Conservation (phyloP, 2,888 invertebrate genomes). For the Ormyrus rosae region DNA sequence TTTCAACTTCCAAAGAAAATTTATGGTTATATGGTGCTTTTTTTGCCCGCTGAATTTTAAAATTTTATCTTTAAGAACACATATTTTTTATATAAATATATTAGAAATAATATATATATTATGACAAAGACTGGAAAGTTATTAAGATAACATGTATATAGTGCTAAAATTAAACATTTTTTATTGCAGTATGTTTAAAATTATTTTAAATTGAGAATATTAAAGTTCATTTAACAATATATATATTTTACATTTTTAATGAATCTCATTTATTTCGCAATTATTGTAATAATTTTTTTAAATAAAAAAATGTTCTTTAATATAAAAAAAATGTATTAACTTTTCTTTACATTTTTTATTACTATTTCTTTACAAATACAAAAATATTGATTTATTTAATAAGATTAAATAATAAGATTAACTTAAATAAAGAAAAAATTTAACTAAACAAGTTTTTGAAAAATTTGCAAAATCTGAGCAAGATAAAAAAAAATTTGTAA, state of each 20-base stretch:
- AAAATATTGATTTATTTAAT: not conserved
- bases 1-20: not conserved
- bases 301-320: slow-evolving; percentile 20
- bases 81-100: slow-evolving; percentile 9
- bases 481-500: too few relatives aligned
- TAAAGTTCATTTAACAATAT: not conserved
- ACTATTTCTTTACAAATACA: slow-evolving; percentile 28
- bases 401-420: too few relatives aligned
- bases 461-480: too few relatives aligned
- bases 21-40: not conserved
- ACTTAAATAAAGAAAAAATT: too few relatives aligned
- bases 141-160: not conserved
- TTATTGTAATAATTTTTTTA: slow-evolving; percentile 14
- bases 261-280: not conserved
- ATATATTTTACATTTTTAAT: not conserved
- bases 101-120: not conserved
- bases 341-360: slow-evolving; percentile 15
- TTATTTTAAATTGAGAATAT: not conserved
- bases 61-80: slow-evolving; percentile 2
- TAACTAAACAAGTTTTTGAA: too few relatives aligned
- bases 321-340: slow-evolving; percentile 41
- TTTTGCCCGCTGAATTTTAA: not conserved
- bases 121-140: not conserved
- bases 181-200: not conserved
- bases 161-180: not conserved